Evolutionary conservation across 2,113 vertebrate genomes (phyloP), one percentile per base, ranked within the genome.

Genomic region (Myotis lucifugus): DNA sequence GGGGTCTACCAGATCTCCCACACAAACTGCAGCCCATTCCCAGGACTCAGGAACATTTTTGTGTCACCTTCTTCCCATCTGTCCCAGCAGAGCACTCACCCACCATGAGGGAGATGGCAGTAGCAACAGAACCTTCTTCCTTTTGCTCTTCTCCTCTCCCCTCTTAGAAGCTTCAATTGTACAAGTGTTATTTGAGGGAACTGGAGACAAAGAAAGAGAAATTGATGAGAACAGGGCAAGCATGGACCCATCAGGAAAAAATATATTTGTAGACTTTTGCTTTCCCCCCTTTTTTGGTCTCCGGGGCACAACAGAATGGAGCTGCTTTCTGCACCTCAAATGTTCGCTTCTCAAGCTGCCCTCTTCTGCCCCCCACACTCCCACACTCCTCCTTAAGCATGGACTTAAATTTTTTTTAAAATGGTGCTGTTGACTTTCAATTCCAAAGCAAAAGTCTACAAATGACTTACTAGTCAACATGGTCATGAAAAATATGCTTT

Each of bases 51-150:
- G 94, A 76, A 85, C 17, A 2, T 29, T 18, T 64, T 32, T 14
- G 73, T 72, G 90, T 86, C 95, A 84, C 79, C 86, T 79, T 69
- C 87, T 59, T 79, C 85, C 67, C 95, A 90, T 93, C 90, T 95
- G 93, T 86, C 96, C 56, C 83, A 29, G 74, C 74, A 54, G 84
- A 94, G 88, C 42, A 50, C 13, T 52, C 14, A 32, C 69, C 74
- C 34, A 56, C 76, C 52, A 48, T 19, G 25, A 86, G 82, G 86
- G 87, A 34, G n/a, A 59, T 27, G 52, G 64, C 21, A 14, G 56
- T 9, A 52, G 76, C 34, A 21, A 76, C 34, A 77, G 56, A 92
- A 6, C 37, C 15, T 40, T 37, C 29, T 6, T 17, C 42, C 40
- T 34, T 72, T 59, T 34, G 66, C 29, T 10, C 42, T 52, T 83